Conservation (phyloP, 1,140 invertebrate genomes). For the Pseudomyrmex concolor region DNA sequence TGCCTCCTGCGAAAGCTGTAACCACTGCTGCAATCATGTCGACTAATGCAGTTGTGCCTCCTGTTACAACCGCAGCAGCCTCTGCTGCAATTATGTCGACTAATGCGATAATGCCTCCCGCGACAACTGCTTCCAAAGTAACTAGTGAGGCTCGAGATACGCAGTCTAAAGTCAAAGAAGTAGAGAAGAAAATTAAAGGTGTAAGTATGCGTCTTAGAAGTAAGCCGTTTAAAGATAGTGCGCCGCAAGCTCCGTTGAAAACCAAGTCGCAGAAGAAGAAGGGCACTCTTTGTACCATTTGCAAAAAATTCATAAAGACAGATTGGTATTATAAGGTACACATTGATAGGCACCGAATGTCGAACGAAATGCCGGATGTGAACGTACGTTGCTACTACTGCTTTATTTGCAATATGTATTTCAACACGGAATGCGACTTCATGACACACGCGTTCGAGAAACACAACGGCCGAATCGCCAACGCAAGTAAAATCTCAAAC, state of each 20-base stretch:
- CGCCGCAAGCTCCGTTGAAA: background rate
- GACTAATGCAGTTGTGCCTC: background rate
- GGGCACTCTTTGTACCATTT: slow-evolving; percentile 78
- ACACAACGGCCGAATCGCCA: slow-evolving; percentile 64
- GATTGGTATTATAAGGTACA: slow-evolving; percentile 83
- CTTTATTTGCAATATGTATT: slow-evolving; percentile 75
- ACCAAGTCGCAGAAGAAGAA: slow-evolving; percentile 70
- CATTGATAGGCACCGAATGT: slow-evolving; percentile 77
- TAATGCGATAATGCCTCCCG: too few relatives aligned
- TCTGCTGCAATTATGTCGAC: too few relatives aligned
- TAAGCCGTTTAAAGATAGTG: background rate
- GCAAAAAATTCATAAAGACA: slow-evolving; percentile 79
- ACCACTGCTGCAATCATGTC: background rate
- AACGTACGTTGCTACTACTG: slow-evolving; percentile 62
- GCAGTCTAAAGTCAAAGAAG: too few relatives aligned
- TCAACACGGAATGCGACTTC: slow-evolving; percentile 76
- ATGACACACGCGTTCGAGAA: slow-evolving; percentile 77
- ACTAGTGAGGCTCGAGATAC: too few relatives aligned
- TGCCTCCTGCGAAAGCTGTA: background rate
- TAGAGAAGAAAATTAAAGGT: too few relatives aligned
- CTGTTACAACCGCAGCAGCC: background rate
- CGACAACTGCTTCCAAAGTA: too few relatives aligned
- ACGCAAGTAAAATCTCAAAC: too few relatives aligned
- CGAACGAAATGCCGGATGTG: slow-evolving; percentile 45
- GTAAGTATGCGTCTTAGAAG: too few relatives aligned